phyloP scores from a whole-genome alignment of 2,888 invertebrate species.

The Parthenolecanium corni region DNA sequence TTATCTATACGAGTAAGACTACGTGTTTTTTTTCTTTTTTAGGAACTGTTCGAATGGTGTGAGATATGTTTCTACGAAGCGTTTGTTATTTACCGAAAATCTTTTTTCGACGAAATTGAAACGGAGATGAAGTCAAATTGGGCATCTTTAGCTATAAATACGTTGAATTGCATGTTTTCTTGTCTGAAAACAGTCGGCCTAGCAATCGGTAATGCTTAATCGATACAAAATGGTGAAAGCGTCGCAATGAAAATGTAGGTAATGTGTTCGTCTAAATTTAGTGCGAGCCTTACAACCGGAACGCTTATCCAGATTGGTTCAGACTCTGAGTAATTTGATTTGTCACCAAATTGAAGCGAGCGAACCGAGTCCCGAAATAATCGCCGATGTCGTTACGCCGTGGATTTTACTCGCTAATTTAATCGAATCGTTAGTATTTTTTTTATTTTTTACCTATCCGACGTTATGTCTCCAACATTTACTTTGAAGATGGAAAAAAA shows the following conservation, averaged over 20 bases:
- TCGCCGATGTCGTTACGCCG: conserved; percentile 58
- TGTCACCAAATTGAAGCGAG: conserved; percentile 62
- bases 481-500: too few species aligned
- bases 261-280: background rate
- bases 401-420: conserved; percentile 77
- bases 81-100: conserved; percentile 44
- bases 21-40: too few species aligned
- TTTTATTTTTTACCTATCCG: too few species aligned
- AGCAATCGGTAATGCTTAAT: conserved; percentile 40
- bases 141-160: conserved; percentile 38
- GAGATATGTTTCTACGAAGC: conserved; percentile 65
- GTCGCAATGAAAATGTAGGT: background rate
- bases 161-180: conserved; percentile 42
- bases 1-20: too few species aligned
- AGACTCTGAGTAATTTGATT: conserved; percentile 62
- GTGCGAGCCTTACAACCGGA: conserved; percentile 7
- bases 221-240: background rate
- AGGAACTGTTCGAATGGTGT: conserved; percentile 64
- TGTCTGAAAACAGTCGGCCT: conserved; percentile 46
- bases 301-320: conserved; percentile 48
- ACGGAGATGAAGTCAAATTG: conserved; percentile 32
- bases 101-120: conserved; percentile 43
- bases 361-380: conserved; percentile 51
- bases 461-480: too few species aligned
- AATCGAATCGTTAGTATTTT: conserved; percentile 42